A percentile compares a stretch with the other conserved stretches of the same genome.
These are phyloP conservation scores for Sebastes diploproa DNA, from an alignment of 2,797 vertebrate species.

Conservation along the genomic window DNA sequence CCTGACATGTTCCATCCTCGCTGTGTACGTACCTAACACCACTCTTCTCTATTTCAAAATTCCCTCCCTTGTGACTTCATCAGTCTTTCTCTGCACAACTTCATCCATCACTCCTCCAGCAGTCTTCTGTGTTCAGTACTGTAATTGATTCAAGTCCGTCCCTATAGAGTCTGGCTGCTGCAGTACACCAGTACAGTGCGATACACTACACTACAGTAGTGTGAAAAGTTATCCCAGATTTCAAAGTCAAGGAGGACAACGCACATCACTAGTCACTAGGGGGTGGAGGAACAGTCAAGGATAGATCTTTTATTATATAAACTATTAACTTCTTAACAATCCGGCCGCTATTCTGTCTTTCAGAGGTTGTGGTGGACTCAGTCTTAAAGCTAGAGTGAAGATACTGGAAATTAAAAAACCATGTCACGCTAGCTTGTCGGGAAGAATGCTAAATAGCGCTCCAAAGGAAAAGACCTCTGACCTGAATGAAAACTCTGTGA, in stretches of 20 bases:
- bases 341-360: too few relatives aligned
- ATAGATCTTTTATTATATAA: not conserved
- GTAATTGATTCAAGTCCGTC: conserved; percentile 34
- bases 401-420: too few relatives aligned
- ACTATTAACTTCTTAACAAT: not conserved
- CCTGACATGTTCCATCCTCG: conserved; percentile 15
- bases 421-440: too few relatives aligned
- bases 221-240: not conserved
- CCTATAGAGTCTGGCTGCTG: conserved; percentile 38
- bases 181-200: conserved; percentile 17
- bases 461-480: not conserved
- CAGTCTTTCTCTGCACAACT: conserved; percentile 1
- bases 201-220: conserved; percentile 32
- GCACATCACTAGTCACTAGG: not conserved
- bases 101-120: conserved; percentile 19
- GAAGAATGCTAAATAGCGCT: too few relatives aligned
- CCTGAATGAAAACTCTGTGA: not conserved
- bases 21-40: not conserved
- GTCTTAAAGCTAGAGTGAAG: too few relatives aligned
- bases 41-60: conserved; percentile 6
- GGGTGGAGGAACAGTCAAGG: not conserved
- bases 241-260: not conserved
- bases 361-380: too few relatives aligned
- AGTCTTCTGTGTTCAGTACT: conserved; percentile 8
- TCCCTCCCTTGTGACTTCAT: conserved; percentile 16